Evolutionary conservation across 2,797 vertebrate species (phyloP).

Genomic region (Erithacus rubecula): DNA sequence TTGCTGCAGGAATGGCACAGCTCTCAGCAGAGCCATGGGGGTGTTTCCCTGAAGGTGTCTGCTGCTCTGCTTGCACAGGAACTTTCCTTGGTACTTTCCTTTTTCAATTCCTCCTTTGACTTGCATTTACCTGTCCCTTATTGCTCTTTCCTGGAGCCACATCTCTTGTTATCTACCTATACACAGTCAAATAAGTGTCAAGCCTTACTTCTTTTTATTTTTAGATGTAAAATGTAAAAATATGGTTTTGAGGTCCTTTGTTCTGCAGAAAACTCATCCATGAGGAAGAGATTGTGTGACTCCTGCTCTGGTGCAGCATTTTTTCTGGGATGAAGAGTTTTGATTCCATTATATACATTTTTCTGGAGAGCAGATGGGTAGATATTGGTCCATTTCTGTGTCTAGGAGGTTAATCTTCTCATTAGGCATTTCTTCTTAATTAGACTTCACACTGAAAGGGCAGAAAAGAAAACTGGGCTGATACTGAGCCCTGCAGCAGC

Average conservation of each 20-base stretch:
- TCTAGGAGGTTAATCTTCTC: neutral
- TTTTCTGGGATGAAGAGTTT: neutral
- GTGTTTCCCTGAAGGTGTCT: neutral
- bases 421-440: neutral
- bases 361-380: neutral
- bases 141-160: neutral
- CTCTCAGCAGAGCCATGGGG: neutral
- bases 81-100: neutral
- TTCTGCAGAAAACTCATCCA: neutral
- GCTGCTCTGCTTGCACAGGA: neutral
- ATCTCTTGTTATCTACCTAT: neutral
- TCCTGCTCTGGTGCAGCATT: neutral
- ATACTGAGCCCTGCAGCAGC: neutral
- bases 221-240: neutral
- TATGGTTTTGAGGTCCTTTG: fast-evolving
- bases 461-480: neutral
- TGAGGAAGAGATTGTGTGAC: neutral
- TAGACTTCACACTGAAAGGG: neutral
- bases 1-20: neutral
- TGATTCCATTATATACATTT: neutral
- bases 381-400: neutral
- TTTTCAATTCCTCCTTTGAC: fast-evolving
- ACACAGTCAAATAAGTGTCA: neutral
- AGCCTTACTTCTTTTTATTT: neutral
- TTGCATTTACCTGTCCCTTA: neutral